Evolutionary conservation across 2,888 invertebrate genomes (phyloP).

Genomic region (Dasypolia templi): DNA sequence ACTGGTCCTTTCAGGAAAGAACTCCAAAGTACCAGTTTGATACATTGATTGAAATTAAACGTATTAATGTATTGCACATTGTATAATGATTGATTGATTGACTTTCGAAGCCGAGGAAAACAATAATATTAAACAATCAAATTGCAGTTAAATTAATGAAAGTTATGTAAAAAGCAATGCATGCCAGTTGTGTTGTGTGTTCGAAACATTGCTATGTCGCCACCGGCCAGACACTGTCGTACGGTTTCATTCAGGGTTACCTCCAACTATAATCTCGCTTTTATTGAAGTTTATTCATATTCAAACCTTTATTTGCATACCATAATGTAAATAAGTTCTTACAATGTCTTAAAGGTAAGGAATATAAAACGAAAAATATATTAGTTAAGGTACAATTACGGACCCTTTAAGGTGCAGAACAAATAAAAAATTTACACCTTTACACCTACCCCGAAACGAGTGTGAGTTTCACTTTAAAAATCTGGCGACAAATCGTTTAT

Average conservation of each 20-base stretch:
- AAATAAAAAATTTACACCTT: too few relatives aligned
- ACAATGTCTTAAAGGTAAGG: neutral
- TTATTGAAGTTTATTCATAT: neutral
- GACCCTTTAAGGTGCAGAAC: neutral
- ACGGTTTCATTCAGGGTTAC: slow-evolving; percentile 79
- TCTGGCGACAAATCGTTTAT: too few relatives aligned
- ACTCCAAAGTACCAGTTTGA: neutral
- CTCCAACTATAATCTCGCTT: slow-evolving; percentile 7
- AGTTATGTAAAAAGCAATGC: slow-evolving; percentile 63
- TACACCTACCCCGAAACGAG: too few relatives aligned
- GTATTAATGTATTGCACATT: neutral
- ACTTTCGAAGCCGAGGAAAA: neutral
- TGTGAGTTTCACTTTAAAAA: too few relatives aligned
- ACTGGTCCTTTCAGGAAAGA: too few relatives aligned
- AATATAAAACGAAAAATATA: neutral
- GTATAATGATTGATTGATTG: neutral
- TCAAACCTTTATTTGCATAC: neutral
- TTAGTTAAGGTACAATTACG: neutral
- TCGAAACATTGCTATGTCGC: slow-evolving; percentile 63
- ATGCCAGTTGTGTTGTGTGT: slow-evolving; percentile 47
- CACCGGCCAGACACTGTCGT: slow-evolving; percentile 77
- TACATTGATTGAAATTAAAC: neutral
- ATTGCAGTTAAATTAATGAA: slow-evolving; percentile 29
- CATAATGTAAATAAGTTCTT: neutral
- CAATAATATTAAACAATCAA: slow-evolving; percentile 9